Evolutionary conservation across 2,113 vertebrate species (phyloP), one percentile per base, ranked within the genome.

Genomic region (Maccullochella peelii): DNA sequence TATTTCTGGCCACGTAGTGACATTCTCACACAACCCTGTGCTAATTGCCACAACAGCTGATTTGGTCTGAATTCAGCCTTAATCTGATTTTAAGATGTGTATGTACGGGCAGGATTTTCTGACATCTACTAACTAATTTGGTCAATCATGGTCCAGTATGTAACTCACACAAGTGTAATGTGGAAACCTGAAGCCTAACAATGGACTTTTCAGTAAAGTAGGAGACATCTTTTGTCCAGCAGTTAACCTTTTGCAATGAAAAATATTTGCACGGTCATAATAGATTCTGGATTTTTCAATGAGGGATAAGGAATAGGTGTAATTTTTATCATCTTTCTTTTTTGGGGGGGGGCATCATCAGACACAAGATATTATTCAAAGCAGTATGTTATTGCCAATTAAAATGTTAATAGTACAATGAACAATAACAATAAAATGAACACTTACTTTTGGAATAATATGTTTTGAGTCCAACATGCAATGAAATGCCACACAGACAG

Each of bases 401-500:
- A 8, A 54, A 8, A n/a, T 23, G 33, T 2, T 20, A 18, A 54
- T 7, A 50, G 14, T 21, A 12, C 7, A 57, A 15, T 21, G 8
- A 20, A 12, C 1, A 70, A 40, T 16, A 25, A 80, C 6, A 47
- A 55, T 33, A 23, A 27, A 62, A 27, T 3, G 0, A 61, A 33
- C 14, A 83, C 82, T 93, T 94, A 99, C 98, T 97, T 97, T 94
- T 96, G 47, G 96, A 93, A 68, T 95, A 95, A 62, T 96, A 88
- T 3, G 95, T 95, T 91, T 98, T 99, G 63, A 99, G 95, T 67
- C 95, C 93, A 16, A 99, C 91, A 0, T 99, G 98, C 57, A 99
- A 87, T 5, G 97, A 97, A 86, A 99, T 98, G 25, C 97, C 98
- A 0, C 93, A 96, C 16, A 99, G 92, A 92, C 98, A 99, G 55